Base-by-base conservation (phyloP, 2,113 vertebrate species). In the Eolophus roseicapilla region DNA sequence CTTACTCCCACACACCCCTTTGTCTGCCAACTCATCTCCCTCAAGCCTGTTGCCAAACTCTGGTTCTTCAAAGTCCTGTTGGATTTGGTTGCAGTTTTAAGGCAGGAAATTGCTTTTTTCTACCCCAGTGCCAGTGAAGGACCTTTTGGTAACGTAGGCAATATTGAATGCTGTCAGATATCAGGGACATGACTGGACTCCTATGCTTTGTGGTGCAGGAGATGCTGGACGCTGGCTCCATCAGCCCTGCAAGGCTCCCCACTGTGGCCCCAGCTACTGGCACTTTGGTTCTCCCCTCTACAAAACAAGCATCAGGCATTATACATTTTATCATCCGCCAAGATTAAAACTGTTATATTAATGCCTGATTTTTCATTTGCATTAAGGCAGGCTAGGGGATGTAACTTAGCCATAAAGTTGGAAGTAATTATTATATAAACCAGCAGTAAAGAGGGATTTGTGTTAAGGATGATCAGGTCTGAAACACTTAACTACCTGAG, bases 341-440 rank as follows among this genome's bases (percentile, higher is more conserved):
- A 57, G n/a, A 62, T 65, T 10, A 80, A 82, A 85, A 82, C 5
- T 14, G 12, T 35, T 64, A 41, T 3, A 67, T 65, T 41, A 85
- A 65, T 41, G 6, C 28, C 15, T 49, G 27, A 31, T 65, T 69
- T 88, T 90, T 86, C 17, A 39, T 63, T 77, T 63, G 59, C 17
- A 50, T 62, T 88, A 90, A 80, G 62, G 49, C 50, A 93, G 24
- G 16, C 35, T 55, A 33, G 35, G 28, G 16, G 18, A 15, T 67
- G 63, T 39, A 19, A 65, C 52, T 93, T 62, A 82, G 24, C 17
- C 37, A 44, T 80, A 87, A 93, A 82, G 9, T 55, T 91, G 41
- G 44, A 77, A 88, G 39, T 85, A 85, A 52, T 69, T 70, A 39
- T 64, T 93, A n/a, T 28, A 80, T 67, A 96, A 92, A 59, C 17